Percentiles rank a stretch among this genome's conserved stretches.
phyloP scores from a whole-genome alignment of 2,113 vertebrate species.

The Gallinago paraguaiae region DNA sequence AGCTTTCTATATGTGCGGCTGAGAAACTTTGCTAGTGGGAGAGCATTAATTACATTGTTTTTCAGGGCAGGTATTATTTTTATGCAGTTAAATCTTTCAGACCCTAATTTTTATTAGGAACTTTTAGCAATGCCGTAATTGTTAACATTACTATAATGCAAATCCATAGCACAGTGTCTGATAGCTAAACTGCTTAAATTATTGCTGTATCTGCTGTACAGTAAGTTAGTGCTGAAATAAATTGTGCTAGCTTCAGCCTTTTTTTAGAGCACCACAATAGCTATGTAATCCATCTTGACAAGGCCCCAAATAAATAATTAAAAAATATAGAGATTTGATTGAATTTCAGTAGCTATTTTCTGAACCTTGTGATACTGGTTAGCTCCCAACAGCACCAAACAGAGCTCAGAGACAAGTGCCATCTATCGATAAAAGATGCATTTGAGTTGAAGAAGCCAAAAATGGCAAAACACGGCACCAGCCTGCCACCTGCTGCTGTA shows the following conservation, averaged over 20 bases:
- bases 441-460: neutral
- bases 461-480: neutral
- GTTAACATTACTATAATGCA: neutral
- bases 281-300: neutral
- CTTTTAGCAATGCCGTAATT: neutral
- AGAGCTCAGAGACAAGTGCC: neutral
- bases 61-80: neutral
- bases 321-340: neutral
- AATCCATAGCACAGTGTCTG: neutral
- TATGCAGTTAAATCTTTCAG: neutral
- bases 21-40: neutral
- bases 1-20: neutral
- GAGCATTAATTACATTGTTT: neutral
- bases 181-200: neutral
- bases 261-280: neutral
- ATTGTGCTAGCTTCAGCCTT: neutral
- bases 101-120: neutral
- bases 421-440: neutral
- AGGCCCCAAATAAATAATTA: neutral
- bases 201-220: neutral
- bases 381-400: neutral
- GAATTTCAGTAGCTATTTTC: neutral
- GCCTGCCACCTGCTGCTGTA: constrained; percentile 65
- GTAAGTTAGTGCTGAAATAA: neutral
- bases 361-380: neutral